Base-by-base conservation (phyloP, 2,797 vertebrate species). In the Spinus pinus region DNA sequence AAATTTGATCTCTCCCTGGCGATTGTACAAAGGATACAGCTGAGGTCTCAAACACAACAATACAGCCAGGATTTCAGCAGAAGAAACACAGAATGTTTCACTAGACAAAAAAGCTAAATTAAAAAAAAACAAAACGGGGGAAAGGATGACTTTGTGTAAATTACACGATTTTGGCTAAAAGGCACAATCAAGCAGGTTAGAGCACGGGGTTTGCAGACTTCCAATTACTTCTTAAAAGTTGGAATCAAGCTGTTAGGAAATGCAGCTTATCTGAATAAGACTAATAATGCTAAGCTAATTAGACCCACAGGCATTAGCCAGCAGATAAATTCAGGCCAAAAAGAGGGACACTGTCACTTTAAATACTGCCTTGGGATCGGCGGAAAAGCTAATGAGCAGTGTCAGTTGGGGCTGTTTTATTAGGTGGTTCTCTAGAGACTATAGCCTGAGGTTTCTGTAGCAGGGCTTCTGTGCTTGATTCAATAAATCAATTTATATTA, bases 401-500 rank as follows among this genome's bases (percentile, higher is more conserved):
- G 96, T 97, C 97, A 97, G 93, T 97, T 92, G 96, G 96, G 93
- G 93, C 95, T 97, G 96, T 97, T 98, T 97, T 98, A 97, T 97
- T 96, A 97, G 96, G 96, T 95, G 90, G 94, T 67, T 95, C 96
- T 97, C 93, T 24, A 58, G 97, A 97, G 96, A 95, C 94, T 86
- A 92, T 66, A 97, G 97, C 96, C 97, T 24, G 81, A 97, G 96
- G 96, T 97, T 98, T 97, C 95, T 94, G 91, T 90, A 95, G 88
- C 88, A 93, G 92, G 92, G 95, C 94, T 97, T 96, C 97, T 97
- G 96, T 22, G 73, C 94, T 97, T 94, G 95, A 97, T 95, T 97
- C 97, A 97, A 96, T 98, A 97, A 98, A 97, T 97, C 97, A 97
- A 96, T 98, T 97, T 97, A 94, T 97, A 97, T 97, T 96, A 97